Evolutionary conservation across 2,888 invertebrate genomes (phyloP), one percentile per base, ranked within the genome.

Genomic region (Ophion slaviceki): DNA sequence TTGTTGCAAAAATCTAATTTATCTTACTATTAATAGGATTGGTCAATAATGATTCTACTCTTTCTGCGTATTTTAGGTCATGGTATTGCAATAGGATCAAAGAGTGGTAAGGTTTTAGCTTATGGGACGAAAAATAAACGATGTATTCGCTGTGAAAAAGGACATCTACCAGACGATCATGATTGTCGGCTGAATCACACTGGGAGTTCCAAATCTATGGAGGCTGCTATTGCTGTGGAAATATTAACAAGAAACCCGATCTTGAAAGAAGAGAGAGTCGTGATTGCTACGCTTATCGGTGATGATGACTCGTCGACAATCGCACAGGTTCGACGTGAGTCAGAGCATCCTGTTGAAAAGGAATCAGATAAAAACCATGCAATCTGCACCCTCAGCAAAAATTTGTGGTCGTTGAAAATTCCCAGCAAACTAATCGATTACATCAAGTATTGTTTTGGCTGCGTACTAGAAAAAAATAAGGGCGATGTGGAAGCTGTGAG

Each of bases 141-240:
- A 67, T 89, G 89, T 67, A 66, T 80, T 7, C 71, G 78, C 79
- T 90, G 89, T 82, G 85, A 88, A 57, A 24, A 11, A 64, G 87
- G 89, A 6, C 86, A 87, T 32, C 36, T 40, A 17, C 77, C 74
- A 68, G 53, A 80, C 4, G 76, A 87, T 24, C 90, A 91, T 70
- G 88, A 89, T 80, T 90, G 90, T 53, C 59, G 84, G 32, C 36
- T 80, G 24, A 81, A 85, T 47, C 85, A 70, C 47, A 20, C 68
- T 20, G 84, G 85, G 0, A 85, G 83, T 10, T 89, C 91, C 1
- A 91, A 90, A 83, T 87, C 89, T 0, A 91, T 92, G 89, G 89
- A 91, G 64, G 76, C 89, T 28, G 80, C 85, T 68, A 87, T 86
- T 11, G 89, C 87, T 4, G 88, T 87, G 1, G 68, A 88, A 17